Conservation (phyloP, 2,113 vertebrate species). For the Vulpes lagopus region DNA sequence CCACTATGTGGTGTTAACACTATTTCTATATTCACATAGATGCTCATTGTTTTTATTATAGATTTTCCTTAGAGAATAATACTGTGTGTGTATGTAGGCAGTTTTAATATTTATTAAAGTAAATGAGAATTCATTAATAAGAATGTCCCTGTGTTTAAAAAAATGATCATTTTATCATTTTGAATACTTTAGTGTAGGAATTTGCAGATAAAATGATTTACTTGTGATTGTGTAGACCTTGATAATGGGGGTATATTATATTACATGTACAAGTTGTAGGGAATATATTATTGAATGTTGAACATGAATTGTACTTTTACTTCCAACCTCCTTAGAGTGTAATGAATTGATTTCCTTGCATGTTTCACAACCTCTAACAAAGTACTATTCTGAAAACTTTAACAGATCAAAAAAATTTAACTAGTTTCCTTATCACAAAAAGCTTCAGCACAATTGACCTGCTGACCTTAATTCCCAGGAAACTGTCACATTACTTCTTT, state of each 20-base stretch:
- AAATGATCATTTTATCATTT: neutral
- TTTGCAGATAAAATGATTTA: conserved; percentile 52
- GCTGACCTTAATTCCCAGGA: conserved; percentile 90
- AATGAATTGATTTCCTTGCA: conserved; percentile 76
- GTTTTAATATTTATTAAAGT: neutral
- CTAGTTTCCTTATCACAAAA: conserved; percentile 87
- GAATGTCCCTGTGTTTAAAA: conserved; percentile 61
- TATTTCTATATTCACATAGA: neutral
- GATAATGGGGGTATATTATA: neutral
- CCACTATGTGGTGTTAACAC: conserved; percentile 4
- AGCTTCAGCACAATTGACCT: conserved; percentile 90
- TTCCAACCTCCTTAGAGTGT: conserved; percentile 31
- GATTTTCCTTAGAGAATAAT: conserved; percentile 31
- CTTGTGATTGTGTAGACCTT: neutral
- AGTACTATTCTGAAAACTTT: conserved; percentile 52
- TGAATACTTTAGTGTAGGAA: conserved; percentile 39
- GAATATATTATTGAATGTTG: conserved; percentile 64
- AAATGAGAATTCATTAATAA: conserved; percentile 48
- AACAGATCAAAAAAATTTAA: conserved; percentile 85
- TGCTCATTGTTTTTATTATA: conserved; percentile 6
- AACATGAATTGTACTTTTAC: conserved; percentile 58
- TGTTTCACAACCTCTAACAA: conserved; percentile 64
- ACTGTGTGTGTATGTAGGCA: neutral
- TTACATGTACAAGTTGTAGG: neutral
- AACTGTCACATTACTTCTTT: conserved; percentile 91